phyloP scores from a whole-genome alignment of 2,797 vertebrate species.

The Clarias pachynema region DNA sequence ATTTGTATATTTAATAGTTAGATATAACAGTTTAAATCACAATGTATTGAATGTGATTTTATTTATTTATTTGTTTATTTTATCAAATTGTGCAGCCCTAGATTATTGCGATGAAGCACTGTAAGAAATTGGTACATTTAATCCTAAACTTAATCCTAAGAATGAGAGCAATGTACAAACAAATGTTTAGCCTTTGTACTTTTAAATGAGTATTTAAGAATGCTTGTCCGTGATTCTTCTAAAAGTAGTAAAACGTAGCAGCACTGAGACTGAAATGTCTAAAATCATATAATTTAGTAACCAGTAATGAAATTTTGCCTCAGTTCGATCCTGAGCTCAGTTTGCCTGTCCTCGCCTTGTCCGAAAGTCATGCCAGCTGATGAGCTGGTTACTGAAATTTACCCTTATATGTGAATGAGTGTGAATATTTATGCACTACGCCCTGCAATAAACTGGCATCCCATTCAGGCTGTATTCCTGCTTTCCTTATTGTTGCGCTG shows the following conservation, averaged over 20 bases:
- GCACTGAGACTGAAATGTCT: not conserved
- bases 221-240: not conserved
- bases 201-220: conserved; percentile 6
- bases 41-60: too few species aligned
- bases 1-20: too few species aligned
- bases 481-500: not conserved
- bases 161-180: not conserved
- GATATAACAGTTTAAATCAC: too few species aligned
- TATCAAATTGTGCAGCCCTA: too few species aligned
- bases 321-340: not conserved
- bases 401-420: not conserved
- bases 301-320: not conserved
- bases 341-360: not conserved
- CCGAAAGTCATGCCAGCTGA: not conserved
- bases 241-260: not conserved
- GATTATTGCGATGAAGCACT: not conserved
- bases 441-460: not conserved
- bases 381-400: not conserved
- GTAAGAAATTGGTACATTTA: not conserved
- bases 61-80: too few species aligned
- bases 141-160: not conserved
- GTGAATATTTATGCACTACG: not conserved
- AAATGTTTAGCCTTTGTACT: not conserved
- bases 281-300: not conserved
- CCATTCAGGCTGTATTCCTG: not conserved